Conservation (phyloP, 2,888 invertebrate genomes). For the Ceraclea dissimilis region DNA sequence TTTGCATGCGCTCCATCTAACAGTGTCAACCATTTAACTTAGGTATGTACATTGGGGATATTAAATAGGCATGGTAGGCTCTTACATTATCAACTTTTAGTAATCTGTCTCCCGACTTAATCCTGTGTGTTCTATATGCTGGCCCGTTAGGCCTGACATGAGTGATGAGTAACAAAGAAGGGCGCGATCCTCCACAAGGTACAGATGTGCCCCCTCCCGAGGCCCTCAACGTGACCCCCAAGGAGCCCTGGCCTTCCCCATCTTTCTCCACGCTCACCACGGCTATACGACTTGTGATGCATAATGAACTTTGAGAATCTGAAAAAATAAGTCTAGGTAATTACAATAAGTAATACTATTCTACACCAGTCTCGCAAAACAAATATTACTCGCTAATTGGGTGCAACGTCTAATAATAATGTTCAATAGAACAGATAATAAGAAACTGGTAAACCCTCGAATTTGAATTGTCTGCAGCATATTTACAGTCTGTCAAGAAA, state of each 20-base stretch:
- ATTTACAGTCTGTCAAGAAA: no score
- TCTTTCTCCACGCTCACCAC: constrained; percentile 76
- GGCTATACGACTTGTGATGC: constrained; percentile 69
- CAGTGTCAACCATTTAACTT: no score
- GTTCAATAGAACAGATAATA: no score
- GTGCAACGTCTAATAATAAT: no score
- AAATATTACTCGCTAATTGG: no score
- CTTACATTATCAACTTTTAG: constrained; percentile 76
- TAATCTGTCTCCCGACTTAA: constrained; percentile 84
- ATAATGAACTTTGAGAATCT: constrained; percentile 65
- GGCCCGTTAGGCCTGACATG: constrained; percentile 84
- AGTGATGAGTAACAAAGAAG: constrained; percentile 73
- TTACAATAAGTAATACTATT: no score
- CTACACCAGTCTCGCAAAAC: no score
- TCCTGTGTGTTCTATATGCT: constrained; percentile 82
- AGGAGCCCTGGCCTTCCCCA: constrained; percentile 52
- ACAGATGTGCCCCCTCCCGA: constrained; percentile 30
- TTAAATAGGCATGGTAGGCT: no score
- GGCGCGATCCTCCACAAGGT: constrained; percentile 63
- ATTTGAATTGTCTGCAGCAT: no score
- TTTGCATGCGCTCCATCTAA: no score
- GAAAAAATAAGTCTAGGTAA: constrained; percentile 5
- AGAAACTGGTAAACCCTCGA: no score
- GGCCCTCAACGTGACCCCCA: constrained; percentile 83
- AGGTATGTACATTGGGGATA: no score